Base-by-base conservation (phyloP, 2,797 vertebrate genomes). In the Decapterus maruadsi region DNA sequence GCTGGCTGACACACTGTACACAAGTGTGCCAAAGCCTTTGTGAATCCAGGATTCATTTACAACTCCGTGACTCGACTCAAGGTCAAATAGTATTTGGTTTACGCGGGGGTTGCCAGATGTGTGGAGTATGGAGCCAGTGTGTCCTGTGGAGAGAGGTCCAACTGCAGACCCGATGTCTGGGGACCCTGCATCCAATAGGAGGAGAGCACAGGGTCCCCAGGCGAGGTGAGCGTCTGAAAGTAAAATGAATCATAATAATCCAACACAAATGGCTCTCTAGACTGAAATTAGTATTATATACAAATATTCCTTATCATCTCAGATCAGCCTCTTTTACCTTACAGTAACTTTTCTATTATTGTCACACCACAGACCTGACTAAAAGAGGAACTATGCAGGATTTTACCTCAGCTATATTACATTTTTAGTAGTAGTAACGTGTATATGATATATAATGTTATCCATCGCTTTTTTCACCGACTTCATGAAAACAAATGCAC, bases 31-130 rank as follows among this genome's bases (percentile, higher is more conserved):
- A 75, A 75, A 38, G 17, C 68, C 69, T 77, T 78, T 82, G 62
- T 77, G 51, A 62, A 55, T 67, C 46, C 56, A 29, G 9, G 72
- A 86, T 80, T 83, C 54, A 80, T 84, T 60, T 57, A 71, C 62
- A 50, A 57, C 42, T 40, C 38, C 36, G 38, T 59, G 53, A 68
- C 26, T 8, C 13, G 22, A 48, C 16, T 26, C 22, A 11, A 20
- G 36, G 16, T 53, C 19, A 68, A 17, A 42, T 22, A 16, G 8
- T n/a, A 26, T 64, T 50, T 29, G 4, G 46, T 64, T 63, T 20
- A 66, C 42, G 3, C 42, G 17, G 11, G 26, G 12, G 26, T 26
- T 56, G 26, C 50, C 20, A 65, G 34, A 82, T 71, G 20, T 57
- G 36, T 57, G n/a, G n/a, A 45, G 22, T 26, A 12, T 66, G 22